These are phyloP conservation scores for Centroberyx gerrardi DNA, from an alignment of 2,797 vertebrate species.

Conservation along the genomic window DNA sequence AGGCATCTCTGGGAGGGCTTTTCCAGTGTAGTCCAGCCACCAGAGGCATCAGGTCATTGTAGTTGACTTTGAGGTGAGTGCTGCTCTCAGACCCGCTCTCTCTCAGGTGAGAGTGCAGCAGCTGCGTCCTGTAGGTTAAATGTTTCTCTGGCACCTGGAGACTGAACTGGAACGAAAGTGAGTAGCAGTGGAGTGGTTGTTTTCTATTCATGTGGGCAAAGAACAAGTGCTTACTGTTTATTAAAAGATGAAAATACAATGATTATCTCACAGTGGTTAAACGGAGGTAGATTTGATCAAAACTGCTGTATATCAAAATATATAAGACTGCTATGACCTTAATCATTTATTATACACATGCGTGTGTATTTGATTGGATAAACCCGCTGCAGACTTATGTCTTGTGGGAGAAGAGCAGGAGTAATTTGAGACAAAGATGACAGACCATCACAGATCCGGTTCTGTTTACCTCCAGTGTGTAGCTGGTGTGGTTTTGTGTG, in stretches of 20 bases:
- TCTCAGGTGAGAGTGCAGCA: constrained; percentile 83
- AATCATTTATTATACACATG: too few species aligned
- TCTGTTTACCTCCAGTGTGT: constrained; percentile 89
- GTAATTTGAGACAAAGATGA: not conserved
- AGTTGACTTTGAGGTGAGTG: constrained; percentile 88
- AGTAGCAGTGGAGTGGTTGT: not conserved
- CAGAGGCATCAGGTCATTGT: constrained; percentile 84
- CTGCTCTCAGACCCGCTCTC: constrained; percentile 84
- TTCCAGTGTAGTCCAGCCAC: constrained; percentile 89
- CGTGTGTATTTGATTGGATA: too few species aligned
- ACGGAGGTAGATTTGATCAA: too few species aligned
- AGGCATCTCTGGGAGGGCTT: constrained; percentile 70
- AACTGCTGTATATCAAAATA: too few species aligned
- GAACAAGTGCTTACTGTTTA: not conserved
- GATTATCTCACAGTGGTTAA: not conserved
- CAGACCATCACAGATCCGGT: not conserved
- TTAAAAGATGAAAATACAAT: not conserved
- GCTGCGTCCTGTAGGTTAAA: constrained; percentile 86
- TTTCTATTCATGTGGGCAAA: constrained; percentile 4
- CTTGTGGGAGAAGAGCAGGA: too few species aligned
- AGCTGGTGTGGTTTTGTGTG: constrained; percentile 84
- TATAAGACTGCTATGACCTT: not conserved
- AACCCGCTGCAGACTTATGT: too few species aligned
- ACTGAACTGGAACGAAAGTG: constrained; percentile 80
- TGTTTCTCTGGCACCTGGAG: constrained; percentile 88